Base-by-base conservation (phyloP, 2,888 invertebrate genomes). In the Polyommatus icarus region DNA sequence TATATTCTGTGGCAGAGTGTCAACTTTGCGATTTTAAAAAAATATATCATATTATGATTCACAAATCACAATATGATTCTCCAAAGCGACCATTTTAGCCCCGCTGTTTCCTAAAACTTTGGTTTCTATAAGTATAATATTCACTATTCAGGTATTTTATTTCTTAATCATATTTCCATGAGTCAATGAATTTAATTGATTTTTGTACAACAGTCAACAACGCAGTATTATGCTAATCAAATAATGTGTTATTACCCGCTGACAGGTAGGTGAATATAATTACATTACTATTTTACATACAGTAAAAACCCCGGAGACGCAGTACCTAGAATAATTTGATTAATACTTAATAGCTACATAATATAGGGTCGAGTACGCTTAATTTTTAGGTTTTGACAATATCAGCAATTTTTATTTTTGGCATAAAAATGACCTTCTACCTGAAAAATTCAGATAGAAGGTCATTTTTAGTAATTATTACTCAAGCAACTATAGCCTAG, bases 251-350 rank as follows among this genome's bases (percentile, higher is more conserved):
- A 71, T 71, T 71, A 36, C 18, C n/a, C 10, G 72, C 7, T n/a
- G 72, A 72, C 40, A 73, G 36, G 40, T 24, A 61, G 61, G 67
- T 73, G n/a, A 73, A 73, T 40, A 73, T 73, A 73, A 73, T 73
- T 24, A 46, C 40, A 46, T 29, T 67, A 40, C 10, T 8, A 72
- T 36, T 72, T 72, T 15, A 73, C 40, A 46, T 46, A 73, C 12
- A 20, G 46, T 46, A 46, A 46, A 73, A 46, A 73, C 73, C 72
- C 72, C 1, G 46, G 73, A 40, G n/a, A 67, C 29, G 67, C 67
- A 67, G 67, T 67, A 67, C 61, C 4, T 12, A 24, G 29, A 20
- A 20, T 20, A 67, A 67, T 29, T 67, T 67, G 29, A 67, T 67
- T 5, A 18, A 1, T 20, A 3, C 3, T 10, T 59, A 57, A 20